Base-by-base conservation (phyloP, 2,888 invertebrate species). In the Amiota communis region DNA sequence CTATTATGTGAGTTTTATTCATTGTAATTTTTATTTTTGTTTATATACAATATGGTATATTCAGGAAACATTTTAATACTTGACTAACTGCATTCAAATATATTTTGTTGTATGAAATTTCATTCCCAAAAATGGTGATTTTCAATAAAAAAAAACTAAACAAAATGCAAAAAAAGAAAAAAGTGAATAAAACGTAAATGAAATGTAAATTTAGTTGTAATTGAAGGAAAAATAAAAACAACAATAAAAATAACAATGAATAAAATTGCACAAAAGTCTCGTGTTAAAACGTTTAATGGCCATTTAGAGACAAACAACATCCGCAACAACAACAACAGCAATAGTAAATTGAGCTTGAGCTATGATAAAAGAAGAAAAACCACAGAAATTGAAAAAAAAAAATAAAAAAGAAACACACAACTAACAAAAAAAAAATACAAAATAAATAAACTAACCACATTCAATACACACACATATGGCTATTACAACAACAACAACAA, bases 401-500 rank as follows among this genome's bases (percentile, higher is more conserved):
- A 47, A 8, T n/a, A 11, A 11, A 1, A 17, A 65, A 47, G 8
- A 46, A 64, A 64, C 4, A 67, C 15, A 67, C 51, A 51, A 13
- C 12, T n/a, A n/a, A 2, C 4, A 4, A n/a, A n/a, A n/a, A n/a
- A n/a, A n/a, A n/a, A n/a, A n/a, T n/a, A n/a, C n/a, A n/a, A n/a
- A n/a, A n/a, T 51, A 51, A 2, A 53, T 53, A 49, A 17, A 64
- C n/a, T 63, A 63, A 63, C 36, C 13, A 63, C 63, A 63, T 12
- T 36, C 10, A 73, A 79, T 63, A 57, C 76, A 79, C 73, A 79
- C 56, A 59, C 53, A 36, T 49, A 53, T 53, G 10, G 13, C 10
- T 53, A n/a, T 53, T 53, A 53, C 53, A 53, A 53, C 53, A 53
- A 53, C 12, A 53, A 4, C 6, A 53, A 53, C 36, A 36, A 36